phyloP scores from a whole-genome alignment of 2,113 vertebrate genomes.

The Oncorhynchus nerka region DNA sequence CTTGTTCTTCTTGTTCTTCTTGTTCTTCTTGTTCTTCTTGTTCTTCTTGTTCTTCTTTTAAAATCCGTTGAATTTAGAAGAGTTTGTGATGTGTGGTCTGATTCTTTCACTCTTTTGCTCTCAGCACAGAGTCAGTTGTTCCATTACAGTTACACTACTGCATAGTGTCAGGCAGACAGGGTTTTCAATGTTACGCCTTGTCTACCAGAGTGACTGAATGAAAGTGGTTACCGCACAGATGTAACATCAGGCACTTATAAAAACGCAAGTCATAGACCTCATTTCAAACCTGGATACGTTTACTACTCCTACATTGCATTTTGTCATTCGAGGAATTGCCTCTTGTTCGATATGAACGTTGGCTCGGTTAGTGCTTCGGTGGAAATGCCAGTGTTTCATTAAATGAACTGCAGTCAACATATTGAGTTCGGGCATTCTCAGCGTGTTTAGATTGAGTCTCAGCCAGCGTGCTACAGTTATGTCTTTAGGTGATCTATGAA shows the following conservation, averaged over 20 bases:
- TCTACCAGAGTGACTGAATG: conserved; percentile 27
- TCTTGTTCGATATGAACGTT: neutral
- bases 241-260: conserved; percentile 29
- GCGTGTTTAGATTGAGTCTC: conserved; percentile 4
- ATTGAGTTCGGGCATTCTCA: conserved; percentile 63
- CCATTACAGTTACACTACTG: no score
- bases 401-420: conserved; percentile 64
- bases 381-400: conserved; percentile 74
- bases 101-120: no score
- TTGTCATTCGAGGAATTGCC: conserved; percentile 3
- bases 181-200: no score
- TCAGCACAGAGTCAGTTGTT: no score
- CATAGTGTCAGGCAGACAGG: no score
- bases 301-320: conserved; percentile 39
- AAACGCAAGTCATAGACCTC: conserved; percentile 9
- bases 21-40: no score
- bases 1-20: no score
- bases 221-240: conserved; percentile 56
- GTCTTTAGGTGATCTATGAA: conserved; percentile 78
- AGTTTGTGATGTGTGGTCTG: no score
- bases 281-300: conserved; percentile 52
- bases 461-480: conserved; percentile 58
- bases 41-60: no score
- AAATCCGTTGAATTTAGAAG: no score
- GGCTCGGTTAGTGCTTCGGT: conserved; percentile 15